These are phyloP conservation scores for Sclerodermus sp. DNA, from an alignment of 2,888 invertebrate genomes.

Conservation along the genomic window DNA sequence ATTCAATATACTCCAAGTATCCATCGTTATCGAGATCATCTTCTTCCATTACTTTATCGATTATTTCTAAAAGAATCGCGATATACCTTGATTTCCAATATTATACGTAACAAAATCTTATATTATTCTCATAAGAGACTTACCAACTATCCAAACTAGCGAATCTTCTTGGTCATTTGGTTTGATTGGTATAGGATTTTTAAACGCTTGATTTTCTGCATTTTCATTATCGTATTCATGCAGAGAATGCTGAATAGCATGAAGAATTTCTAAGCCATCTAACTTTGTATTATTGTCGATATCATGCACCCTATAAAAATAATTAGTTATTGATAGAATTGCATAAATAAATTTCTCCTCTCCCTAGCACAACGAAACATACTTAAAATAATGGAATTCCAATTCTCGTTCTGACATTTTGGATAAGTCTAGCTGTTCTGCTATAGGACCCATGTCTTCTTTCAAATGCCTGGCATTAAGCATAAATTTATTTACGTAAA, in stretches of 20 bases:
- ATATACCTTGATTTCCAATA: no score
- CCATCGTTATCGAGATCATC: constrained; percentile 88
- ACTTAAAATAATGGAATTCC: constrained; percentile 82
- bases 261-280: constrained; percentile 86
- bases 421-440: constrained; percentile 64
- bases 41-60: constrained; percentile 79
- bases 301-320: constrained; percentile 80
- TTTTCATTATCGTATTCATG: constrained; percentile 61
- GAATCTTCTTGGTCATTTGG: constrained; percentile 23
- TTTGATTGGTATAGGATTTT: constrained; percentile 7
- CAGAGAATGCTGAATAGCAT: constrained; percentile 78
- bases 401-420: constrained; percentile 83
- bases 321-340: constrained; percentile 12
- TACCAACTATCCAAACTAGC: constrained; percentile 42
- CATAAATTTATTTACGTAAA: constrained; percentile 1
- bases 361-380: constrained; percentile 23
- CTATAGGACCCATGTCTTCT: constrained; percentile 72
- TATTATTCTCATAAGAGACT: no score
- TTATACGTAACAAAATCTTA: no score
- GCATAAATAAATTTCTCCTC: no score
- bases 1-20: constrained; percentile 83
- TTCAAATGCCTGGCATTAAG: constrained; percentile 69
- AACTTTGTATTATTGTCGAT: constrained; percentile 85
- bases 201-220: constrained; percentile 23
- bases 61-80: constrained; percentile 65